Evolutionary conservation across 2,797 vertebrate genomes (phyloP), one percentile per base, ranked within the genome.

Genomic region (Neosilurus hyrtlii): DNA sequence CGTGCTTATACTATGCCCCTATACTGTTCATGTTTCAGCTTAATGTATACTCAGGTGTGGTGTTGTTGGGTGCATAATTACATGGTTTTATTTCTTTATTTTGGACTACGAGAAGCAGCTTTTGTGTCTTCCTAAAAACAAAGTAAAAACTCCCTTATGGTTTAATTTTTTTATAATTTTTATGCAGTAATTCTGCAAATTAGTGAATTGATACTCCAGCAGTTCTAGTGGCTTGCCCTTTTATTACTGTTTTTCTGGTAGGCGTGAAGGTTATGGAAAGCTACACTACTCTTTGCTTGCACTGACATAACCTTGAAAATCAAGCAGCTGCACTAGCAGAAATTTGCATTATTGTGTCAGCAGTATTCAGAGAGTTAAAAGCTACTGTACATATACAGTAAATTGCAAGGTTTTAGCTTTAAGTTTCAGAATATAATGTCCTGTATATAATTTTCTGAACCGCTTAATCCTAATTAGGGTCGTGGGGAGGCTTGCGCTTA

Each of bases 271-370:
- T 61, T 43, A 43, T 76, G 56, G 56, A 76, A 76, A 43, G 35
- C 30, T 43, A 16, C 22, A 52, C 3, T 59, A 37, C 30, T 30
- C 26, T 75, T 59, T 3, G 20, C 30, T 59, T 75, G 20, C 54
- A 75, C 54, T 75, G 56, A 43, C 56, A 75, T 59, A 59, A 75
- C 73, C 73, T 61, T 61, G 56, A 61, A 75, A 61, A 75, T 59
- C 18, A 56, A 37, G 73, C 56, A 61, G 73, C 56, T 54, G 14
- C 73, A n/a, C 73, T 15, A 59, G 56, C 73, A 75, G 73, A 75
- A 75, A 75, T 59, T 54, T 59, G 16, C 73, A 75, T 61, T 70
- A 59, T 61, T 71, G 66, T 61, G 66, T 43, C 35, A 80, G 66
- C 52, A 49, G 73, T 75, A 37, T 75, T 75, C 11, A 43, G 73